These are phyloP conservation scores for Corythornis cristatus DNA, from an alignment of 2,113 vertebrate genomes.

Conservation along the genomic window DNA sequence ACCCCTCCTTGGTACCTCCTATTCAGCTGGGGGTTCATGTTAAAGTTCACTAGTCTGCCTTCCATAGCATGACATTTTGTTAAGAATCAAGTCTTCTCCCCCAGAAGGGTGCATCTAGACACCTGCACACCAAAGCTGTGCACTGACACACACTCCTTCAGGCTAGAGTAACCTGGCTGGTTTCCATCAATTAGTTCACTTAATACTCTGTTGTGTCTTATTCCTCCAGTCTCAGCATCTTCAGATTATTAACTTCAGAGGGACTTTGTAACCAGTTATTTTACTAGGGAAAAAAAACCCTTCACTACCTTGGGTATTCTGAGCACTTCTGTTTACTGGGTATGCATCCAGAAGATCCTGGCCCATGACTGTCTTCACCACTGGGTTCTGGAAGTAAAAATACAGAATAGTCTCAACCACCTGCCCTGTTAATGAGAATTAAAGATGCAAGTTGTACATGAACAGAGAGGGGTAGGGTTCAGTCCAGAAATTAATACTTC, in stretches of 20 bases:
- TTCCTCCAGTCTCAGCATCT: neutral
- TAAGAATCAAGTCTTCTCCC: neutral
- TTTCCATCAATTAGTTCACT: neutral
- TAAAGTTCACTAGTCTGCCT: neutral
- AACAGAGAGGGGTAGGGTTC: neutral
- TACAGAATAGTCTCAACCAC: neutral
- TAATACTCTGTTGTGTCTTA: neutral
- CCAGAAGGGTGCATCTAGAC: neutral
- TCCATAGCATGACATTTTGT: neutral
- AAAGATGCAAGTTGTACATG: neutral
- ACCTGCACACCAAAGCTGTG: neutral
- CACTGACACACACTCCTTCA: neutral
- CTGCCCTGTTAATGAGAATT: neutral
- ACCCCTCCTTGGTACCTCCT: neutral
- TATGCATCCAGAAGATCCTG: conserved; percentile 36
- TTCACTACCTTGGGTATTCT: conserved; percentile 75
- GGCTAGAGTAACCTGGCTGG: neutral
- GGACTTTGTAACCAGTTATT: no score
- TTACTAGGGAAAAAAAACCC: neutral
- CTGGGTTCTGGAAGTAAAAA: conserved; percentile 55
- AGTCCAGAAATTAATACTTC: neutral
- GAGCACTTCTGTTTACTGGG: conserved; percentile 57
- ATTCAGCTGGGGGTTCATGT: neutral
- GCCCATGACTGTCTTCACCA: conserved; percentile 32
- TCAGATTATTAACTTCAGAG: neutral